A percentile compares a stretch with the other conserved stretches of the same genome.
phyloP scores from a whole-genome alignment of 2,797 vertebrate species.

The Phalanger gymnotis region DNA sequence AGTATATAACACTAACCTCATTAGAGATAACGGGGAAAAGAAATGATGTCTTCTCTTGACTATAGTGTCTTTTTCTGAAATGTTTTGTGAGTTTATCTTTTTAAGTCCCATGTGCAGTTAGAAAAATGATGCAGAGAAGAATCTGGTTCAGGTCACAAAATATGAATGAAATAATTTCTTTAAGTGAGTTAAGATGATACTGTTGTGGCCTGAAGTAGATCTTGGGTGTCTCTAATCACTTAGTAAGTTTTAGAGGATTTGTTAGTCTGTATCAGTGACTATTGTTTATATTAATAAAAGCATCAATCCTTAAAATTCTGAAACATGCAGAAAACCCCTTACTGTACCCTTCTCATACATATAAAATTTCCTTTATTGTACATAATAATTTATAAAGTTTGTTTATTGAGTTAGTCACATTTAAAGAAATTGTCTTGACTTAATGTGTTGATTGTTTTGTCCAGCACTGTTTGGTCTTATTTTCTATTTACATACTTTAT shows the following conservation, averaged over 20 bases:
- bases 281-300: not conserved
- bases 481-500: not conserved
- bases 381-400: not conserved
- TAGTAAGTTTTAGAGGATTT: too few relatives aligned
- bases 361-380: not conserved
- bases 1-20: not conserved
- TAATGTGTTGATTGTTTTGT: not conserved
- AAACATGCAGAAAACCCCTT: not conserved
- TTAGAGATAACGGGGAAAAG: not conserved
- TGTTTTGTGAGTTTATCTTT: not conserved
- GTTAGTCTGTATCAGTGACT: not conserved
- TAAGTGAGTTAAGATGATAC: not conserved
- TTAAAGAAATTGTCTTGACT: not conserved
- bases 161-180: not conserved
- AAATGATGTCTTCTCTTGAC: not conserved
- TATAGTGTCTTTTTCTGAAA: not conserved
- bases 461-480: not conserved
- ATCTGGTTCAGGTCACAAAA: too few relatives aligned
- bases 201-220: too few relatives aligned
- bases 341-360: not conserved
- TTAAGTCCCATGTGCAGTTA: too few relatives aligned
- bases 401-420: not conserved
- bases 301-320: not conserved
- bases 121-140: too few relatives aligned
- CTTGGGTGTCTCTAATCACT: too few relatives aligned